A percentile compares a stretch with the other conserved stretches of the same genome.
These are phyloP conservation scores for Corbicula japonica DNA, from an alignment of 2,888 invertebrate species.

Conservation along the genomic window DNA sequence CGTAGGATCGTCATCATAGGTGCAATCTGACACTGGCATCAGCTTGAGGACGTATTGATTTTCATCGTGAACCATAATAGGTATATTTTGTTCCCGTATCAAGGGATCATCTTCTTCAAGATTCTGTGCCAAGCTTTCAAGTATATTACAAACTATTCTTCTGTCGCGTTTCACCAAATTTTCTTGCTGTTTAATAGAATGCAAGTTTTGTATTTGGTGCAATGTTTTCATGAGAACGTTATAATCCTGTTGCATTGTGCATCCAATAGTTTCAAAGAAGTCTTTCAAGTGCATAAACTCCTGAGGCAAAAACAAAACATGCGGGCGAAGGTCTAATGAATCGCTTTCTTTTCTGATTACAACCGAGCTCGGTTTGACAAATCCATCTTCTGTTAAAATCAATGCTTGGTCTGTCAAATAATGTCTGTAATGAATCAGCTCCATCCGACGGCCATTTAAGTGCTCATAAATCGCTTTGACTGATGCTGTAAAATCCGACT, in stretches of 20 bases:
- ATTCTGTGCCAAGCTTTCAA: constrained; percentile 24
- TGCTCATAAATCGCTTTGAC: too few species aligned
- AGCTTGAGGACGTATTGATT: not conserved
- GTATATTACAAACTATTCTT: constrained; percentile 31
- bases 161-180: constrained; percentile 37
- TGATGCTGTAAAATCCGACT: too few species aligned
- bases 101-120: not conserved
- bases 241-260: not conserved
- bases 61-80: too few species aligned
- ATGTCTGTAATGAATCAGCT: too few species aligned
- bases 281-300: constrained; percentile 24
- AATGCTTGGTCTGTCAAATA: too few species aligned
- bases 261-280: constrained; percentile 29
- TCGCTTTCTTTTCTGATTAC: constrained; percentile 5
- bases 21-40: constrained; percentile 24
- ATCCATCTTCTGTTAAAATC: constrained; percentile 53
- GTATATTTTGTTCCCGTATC: too few species aligned
- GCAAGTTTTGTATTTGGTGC: too few species aligned
- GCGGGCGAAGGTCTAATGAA: constrained; percentile 55
- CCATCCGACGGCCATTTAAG: too few species aligned
- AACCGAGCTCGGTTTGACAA: constrained; percentile 30
- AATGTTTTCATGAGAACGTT: not conserved
- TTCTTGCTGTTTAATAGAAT: too few species aligned
- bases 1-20: constrained; percentile 34
- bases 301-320: constrained; percentile 43